Percentiles rank a stretch among this genome's conserved stretches.
Conservation (phyloP, 2,113 vertebrate species). For the Glaucidium brasilianum region DNA sequence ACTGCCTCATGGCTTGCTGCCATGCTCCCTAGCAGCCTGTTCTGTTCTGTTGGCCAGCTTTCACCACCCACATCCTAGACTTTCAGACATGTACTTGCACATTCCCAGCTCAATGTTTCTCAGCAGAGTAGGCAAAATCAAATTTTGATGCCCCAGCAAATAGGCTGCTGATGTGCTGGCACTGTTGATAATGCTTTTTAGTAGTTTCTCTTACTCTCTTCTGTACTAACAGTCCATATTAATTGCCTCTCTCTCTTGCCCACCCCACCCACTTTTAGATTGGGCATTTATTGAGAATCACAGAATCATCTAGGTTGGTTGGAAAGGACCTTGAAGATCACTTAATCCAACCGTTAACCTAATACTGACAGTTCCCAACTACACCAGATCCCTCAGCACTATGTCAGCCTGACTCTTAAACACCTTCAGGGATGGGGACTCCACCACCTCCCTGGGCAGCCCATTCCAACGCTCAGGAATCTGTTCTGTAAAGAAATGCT, state of each 20-base stretch:
- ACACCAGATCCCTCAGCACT: no score
- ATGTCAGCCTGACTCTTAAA: no score
- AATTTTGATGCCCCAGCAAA: slow-evolving; percentile 11
- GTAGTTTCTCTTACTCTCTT: neutral
- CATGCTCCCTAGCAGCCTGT: neutral
- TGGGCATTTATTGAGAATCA: neutral
- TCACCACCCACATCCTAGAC: slow-evolving; percentile 21
- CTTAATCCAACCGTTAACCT: no score
- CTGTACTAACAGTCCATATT: neutral
- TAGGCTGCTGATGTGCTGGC: neutral
- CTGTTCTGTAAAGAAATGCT: no score
- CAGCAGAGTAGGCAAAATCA: slow-evolving; percentile 43
- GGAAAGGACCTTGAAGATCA: no score
- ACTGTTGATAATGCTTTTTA: neutral
- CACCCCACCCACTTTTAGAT: neutral
- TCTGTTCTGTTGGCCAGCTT: neutral
- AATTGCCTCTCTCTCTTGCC: neutral
- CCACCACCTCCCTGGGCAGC: no score
- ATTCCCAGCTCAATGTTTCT: slow-evolving; percentile 22
- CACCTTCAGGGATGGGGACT: no score
- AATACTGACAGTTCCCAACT: no score
- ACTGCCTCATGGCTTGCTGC: neutral
- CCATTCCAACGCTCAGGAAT: no score
- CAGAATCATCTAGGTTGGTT: no score
- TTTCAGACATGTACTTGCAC: slow-evolving; percentile 30